Evolutionary conservation across 2,888 invertebrate species (phyloP), one percentile per base, ranked within the genome.

Genomic region (Clanis bilineata): DNA sequence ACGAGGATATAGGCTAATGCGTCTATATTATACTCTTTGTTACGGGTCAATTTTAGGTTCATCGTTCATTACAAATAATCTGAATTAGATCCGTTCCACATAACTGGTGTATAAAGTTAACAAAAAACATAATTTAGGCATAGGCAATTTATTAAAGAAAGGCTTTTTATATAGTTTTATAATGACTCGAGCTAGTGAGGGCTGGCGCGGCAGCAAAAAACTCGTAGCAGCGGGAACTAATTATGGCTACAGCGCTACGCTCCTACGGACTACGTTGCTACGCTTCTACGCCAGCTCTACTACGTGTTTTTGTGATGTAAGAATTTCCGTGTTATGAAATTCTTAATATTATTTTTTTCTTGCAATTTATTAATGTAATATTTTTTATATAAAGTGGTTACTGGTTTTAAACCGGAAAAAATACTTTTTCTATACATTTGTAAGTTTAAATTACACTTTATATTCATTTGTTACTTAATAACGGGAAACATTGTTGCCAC

Each of bases 181-280:
- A 32, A 32, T 32, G 28, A 9, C 28, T 9, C 7, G 9, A 28
- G 7, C 47, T 28, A 51, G 47, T 15, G 15, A 39, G 28, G 47
- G 15, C 44, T 39, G 44, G 47, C 28, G 15, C 15, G 44, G 47
- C 28, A 9, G 47, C 7, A 51, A 32, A 32, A 18, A 18, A 18
- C 32, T 51, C 32, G 28, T 32, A 51, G 51, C 28, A 51, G 51
- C 28, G 18, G 51, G 51, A 32, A 32, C 51, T 51, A 51, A 51
- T 51, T 51, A 51, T 51, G 18, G 32, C 32, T 32, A 32, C 51
- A 7, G 28, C 18, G 32, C 51, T 51, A 51, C 47, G 47, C 25
- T 25, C 47, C 51, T 51, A 51, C 47, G 47, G 15, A 28, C 47
- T 47, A 47, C 47, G 47, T 15, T 1, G 28, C 47, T 47, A 47